Percentiles rank a stretch among this genome's conserved stretches.
Evolutionary conservation across 2,113 vertebrate species (phyloP).

Genomic region (Cephalopholis sonnerati): DNA sequence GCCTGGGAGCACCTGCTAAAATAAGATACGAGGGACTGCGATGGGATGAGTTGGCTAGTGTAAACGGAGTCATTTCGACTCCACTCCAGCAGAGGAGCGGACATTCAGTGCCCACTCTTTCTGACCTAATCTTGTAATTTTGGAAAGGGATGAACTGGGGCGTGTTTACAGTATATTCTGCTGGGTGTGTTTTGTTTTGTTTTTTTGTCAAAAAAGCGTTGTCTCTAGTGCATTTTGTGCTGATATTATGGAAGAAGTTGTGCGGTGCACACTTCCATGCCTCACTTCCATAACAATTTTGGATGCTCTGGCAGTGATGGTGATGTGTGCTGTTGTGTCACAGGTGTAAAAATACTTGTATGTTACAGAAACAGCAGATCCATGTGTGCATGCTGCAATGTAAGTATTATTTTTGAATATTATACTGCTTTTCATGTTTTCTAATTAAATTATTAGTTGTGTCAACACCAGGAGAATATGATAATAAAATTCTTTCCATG

Average conservation of each 20-base stretch:
- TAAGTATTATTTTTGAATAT: not conserved
- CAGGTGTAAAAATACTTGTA: slow-evolving; percentile 26
- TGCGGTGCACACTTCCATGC: slow-evolving; percentile 24
- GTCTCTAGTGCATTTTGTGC: slow-evolving; percentile 68
- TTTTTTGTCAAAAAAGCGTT: slow-evolving; percentile 54
- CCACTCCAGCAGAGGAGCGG: slow-evolving; percentile 27
- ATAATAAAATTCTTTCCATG: not conserved
- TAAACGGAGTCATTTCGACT: slow-evolving; percentile 47
- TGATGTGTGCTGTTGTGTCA: slow-evolving; percentile 42
- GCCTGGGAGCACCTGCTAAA: slow-evolving; percentile 68
- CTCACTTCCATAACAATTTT: slow-evolving; percentile 63
- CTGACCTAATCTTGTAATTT: slow-evolving; percentile 45
- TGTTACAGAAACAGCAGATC: slow-evolving; percentile 5
- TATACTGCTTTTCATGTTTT: no score
- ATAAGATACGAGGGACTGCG: slow-evolving; percentile 60
- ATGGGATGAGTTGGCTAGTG: not conserved
- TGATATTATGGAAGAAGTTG: slow-evolving; percentile 69
- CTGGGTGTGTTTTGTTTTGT: not conserved
- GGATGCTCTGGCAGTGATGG: slow-evolving; percentile 40
- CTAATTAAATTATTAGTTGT: not conserved
- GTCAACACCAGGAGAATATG: not conserved
- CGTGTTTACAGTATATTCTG: slow-evolving; percentile 18
- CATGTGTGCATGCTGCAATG: not conserved
- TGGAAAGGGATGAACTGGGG: slow-evolving; percentile 26
- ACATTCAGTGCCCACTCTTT: slow-evolving; percentile 33